A percentile compares a stretch with the other conserved stretches of the same genome.
Conservation (phyloP, 1,140 invertebrate genomes). For the fruit fly (Drosophila melanogaster) region Release_6_plus_ISO1_MT NT_037436.4:8077501-8078000, state of each 20-base stretch:
- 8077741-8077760: slow-evolving; percentile 1
- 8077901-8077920: not conserved
- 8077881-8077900: not conserved
- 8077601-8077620: slow-evolving; percentile 30
- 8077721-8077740: not conserved
- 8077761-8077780: slow-evolving; percentile 5
- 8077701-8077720: slow-evolving; percentile 28
- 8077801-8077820: not conserved
- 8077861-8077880: not conserved
- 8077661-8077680: slow-evolving; percentile 44
- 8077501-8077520: slow-evolving; percentile 46
- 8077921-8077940: slow-evolving; percentile 1
- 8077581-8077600: slow-evolving; percentile 44
- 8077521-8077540: slow-evolving; percentile 66
- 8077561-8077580: slow-evolving; percentile 60
- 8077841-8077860: slow-evolving; percentile 1
- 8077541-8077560: slow-evolving; percentile 37
- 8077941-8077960: slow-evolving; percentile 15
- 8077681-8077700: slow-evolving; percentile 29
- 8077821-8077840: not conserved
- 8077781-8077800: slow-evolving; percentile 4
- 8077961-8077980: not conserved
- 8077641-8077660: slow-evolving; percentile 33
- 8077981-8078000: slow-evolving; percentile 10
- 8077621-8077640: slow-evolving; percentile 41